Base-by-base conservation (phyloP, 2,888 invertebrate species). In the Octonoba sinensis region DNA sequence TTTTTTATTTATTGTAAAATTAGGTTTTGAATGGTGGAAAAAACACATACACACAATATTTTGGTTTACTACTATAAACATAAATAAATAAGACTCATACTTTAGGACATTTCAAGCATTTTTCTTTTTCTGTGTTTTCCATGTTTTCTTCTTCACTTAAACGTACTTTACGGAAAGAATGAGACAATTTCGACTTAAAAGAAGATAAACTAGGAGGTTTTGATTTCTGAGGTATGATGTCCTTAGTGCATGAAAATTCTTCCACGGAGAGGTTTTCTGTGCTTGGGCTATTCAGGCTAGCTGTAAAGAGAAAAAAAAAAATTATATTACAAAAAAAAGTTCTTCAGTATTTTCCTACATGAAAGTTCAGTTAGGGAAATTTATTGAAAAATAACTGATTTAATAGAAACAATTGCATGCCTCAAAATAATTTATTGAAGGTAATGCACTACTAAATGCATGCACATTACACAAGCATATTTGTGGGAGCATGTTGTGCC, bases 81-180 rank as follows among this genome's bases (percentile, higher is more conserved):
- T 36, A 36, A 36, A 36, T 8, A 36, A 36, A 8, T 36, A 36
- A 36, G 6, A 36, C 11, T 36, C 65, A 66, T 72, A 79, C 79
- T 20, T 46, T 54, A 24, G 44, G 60, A 56, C 79, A 79, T 8
- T 12, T 18, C 0, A 27, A 56, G 4, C 79, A 79, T 20, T 49
- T 71, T 22, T 66, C 79, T 51, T 72, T 78, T 16, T 51, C 67
- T 20, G 51, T 66, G 11, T 73, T 64, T 0, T 62, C 44, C 44
- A 62, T 62, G 11, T 47, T 54, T 27, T 69, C 71, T n/a, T 71
- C 72, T 56, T 67, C 76, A 67, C 44, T 36, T 20, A 44, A 44
- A 56, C 72, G 76, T n/a, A 56, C 47, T 60, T 75, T 76, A 27
- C 83, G 70, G 54, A 83, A 83, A 47, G 83, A 83, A 24, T 62